Evolutionary conservation across 2,888 invertebrate species (phyloP), one percentile per base, ranked within the genome.

Genomic region (Spialia ferax): DNA sequence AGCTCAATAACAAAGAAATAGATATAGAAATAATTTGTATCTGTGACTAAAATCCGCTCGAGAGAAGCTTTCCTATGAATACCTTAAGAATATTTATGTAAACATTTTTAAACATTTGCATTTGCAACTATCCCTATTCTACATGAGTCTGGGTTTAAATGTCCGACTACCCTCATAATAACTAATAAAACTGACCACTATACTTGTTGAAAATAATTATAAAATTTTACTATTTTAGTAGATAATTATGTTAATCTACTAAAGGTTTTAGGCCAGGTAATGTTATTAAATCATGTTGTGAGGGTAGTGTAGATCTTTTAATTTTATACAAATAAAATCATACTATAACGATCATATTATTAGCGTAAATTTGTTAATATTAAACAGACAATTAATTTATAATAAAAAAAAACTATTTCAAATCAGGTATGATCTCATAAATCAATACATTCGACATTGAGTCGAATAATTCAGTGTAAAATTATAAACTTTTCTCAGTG

Each of bases 41-140:
- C 54, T 60, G 66, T 66, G 66, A 66, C 54, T 57, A 65, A 65
- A 70, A 63, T 54, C 23, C 38, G 59, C 52, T 52, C 15, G 32
- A 60, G 23, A 60, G 59, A 62, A 60, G 64, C 59, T 35, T 66
- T 32, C 35, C 52, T 74, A 73, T 70, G 63, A 68, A 67, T 70
- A 74, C 69, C 69, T 69, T 72, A 75, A 67, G 73, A 63, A 68
- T 69, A 72, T 70, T 66, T 68, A 73, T 70, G 65, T 70, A 69
- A 68, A 65, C 59, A 54, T 56, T 69, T 70, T 66, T 66, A 69
- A 67, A 68, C 60, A 55, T 70, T 62, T 67, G 63, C 63, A 54
- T 68, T 69, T 71, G 71, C 70, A 71, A 63, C 66, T 64, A 52
- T 59, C 71, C 71, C 38, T 60, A 67, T 66, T 54, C 64, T 64